These are phyloP conservation scores for Henricia sp. DNA, from an alignment of 53 echinoderm and acorn worm species.

Conservation along the genomic window DNA sequence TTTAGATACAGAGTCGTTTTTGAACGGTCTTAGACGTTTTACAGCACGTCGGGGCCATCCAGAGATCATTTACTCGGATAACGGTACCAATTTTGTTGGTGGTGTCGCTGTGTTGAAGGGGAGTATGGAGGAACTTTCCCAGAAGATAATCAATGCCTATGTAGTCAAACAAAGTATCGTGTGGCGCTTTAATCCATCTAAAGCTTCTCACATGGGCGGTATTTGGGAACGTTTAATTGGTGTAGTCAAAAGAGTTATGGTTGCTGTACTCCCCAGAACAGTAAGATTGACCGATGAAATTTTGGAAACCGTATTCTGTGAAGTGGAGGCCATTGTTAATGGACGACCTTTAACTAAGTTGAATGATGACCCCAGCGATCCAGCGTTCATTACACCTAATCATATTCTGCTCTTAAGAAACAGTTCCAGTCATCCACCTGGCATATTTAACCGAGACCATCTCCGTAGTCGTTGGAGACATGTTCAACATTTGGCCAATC, in stretches of 20 bases:
- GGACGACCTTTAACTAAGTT: constrained; percentile 67
- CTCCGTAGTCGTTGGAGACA: constrained; percentile 51
- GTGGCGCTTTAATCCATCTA: constrained; percentile 45
- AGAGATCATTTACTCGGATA: not conserved
- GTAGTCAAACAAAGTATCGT: constrained; percentile 8
- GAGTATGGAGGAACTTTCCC: not conserved
- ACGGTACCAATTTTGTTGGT: constrained; percentile 17
- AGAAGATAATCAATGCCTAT: constrained; percentile 7
- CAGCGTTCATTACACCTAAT: constrained; percentile 63
- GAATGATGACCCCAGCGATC: constrained; percentile 62
- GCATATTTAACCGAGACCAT: constrained; percentile 44
- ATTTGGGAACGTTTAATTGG: constrained; percentile 31
- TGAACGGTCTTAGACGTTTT: constrained; percentile 66
- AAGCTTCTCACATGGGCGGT: constrained; percentile 52
- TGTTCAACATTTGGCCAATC: constrained; percentile 38
- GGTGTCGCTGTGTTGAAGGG: not conserved
- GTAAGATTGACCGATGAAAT: constrained; percentile 42
- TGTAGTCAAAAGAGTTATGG: constrained; percentile 32
- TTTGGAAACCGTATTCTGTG: constrained; percentile 58
- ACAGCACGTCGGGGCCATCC: constrained; percentile 58
- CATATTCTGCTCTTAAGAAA: constrained; percentile 65
- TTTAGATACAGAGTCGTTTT: constrained; percentile 60
- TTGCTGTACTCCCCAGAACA: constrained; percentile 33
- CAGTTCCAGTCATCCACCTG: constrained; percentile 50
- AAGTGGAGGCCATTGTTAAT: constrained; percentile 76